Evolutionary conservation across 1,140 invertebrate species (phyloP), one percentile per base, ranked within the genome.

Genomic region (Macrobrachium rosenbergii): DNA sequence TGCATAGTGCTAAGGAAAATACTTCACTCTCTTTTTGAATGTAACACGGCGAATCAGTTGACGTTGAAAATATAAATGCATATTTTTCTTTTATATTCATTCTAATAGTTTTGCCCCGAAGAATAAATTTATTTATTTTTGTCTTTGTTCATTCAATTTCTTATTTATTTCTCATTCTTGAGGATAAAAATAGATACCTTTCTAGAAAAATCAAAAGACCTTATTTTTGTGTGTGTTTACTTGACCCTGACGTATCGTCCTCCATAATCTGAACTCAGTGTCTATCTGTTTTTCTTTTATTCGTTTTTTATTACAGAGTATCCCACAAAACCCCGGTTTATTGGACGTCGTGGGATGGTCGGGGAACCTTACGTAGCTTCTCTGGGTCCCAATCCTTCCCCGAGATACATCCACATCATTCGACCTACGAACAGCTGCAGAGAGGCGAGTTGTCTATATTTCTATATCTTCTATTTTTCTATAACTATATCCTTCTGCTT

Each of bases 341-440:
- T 19, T 10, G 69, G 78, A 11, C 67, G 79, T 28, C 67, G 59
- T 14, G 78, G 85, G 23, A 23, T 73, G 85, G 78, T 87, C 0
- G 85, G 85, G n/a, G 85, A 87, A 67, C 85, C 85, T 5, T 87
- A 87, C 78, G 85, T 87, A 21, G 78, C 77, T 6, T 87, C 85
- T 6, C 69, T 87, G 14, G 85, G 85, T 7, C 85, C 85, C 17
- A 60, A 87, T 28, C 85, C 85, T 1, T 75, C 77, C 12, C 85
- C 85, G 23, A 21, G 78, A 10, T 82, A 87, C 69, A 69, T 87
- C 19, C 85, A 87, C 59, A 82, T 87, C 67, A 77, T 87, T 12
- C 23, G 45, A 6, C 85, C 85, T 28, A 87, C 85, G 43, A 87
- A 87, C 59, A 87, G 72, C 85, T 87, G 85, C 37, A 60, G 63